Evolutionary conservation across 1,140 invertebrate species (phyloP).

Genomic region (Pomacea maculata): DNA sequence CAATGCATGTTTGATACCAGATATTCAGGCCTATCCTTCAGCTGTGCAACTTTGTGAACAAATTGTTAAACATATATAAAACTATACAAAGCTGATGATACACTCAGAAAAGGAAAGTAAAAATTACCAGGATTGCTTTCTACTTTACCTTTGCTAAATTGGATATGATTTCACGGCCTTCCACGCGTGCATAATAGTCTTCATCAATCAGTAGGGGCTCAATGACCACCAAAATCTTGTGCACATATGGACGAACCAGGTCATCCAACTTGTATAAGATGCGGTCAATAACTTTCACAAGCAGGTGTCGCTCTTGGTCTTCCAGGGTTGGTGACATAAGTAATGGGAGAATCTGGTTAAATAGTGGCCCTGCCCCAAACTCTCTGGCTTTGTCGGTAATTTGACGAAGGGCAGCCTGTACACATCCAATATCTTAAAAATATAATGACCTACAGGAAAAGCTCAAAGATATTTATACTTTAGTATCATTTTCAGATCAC

Average conservation of each 20-base stretch:
- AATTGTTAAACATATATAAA: too few species aligned
- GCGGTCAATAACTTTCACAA: conserved; percentile 99
- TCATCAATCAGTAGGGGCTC: conserved; percentile 99
- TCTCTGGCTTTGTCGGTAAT: conserved; percentile 99
- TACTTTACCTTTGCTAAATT: conserved; percentile 88
- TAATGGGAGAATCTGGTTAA: conserved; percentile 98
- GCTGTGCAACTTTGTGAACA: too few species aligned
- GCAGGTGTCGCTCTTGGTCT: conserved; percentile 97
- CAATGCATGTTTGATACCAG: too few species aligned
- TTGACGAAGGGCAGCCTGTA: conserved; percentile 84
- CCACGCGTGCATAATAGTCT: conserved; percentile 99
- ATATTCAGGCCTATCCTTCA: too few species aligned
- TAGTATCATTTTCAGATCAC: too few species aligned
- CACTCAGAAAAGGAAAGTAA: neutral
- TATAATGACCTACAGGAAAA: neutral
- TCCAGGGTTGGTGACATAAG: conserved; percentile 99
- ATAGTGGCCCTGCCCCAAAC: conserved; percentile 97
- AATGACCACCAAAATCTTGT: conserved; percentile 99
- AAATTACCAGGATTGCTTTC: neutral
- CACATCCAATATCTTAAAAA: conserved; percentile 21
- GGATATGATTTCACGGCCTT: conserved; percentile 99
- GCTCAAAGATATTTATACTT: too few species aligned
- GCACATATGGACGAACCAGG: conserved; percentile 97
- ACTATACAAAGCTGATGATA: too few species aligned
- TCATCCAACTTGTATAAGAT: conserved; percentile 99